Evolutionary conservation across 2,888 invertebrate species (phyloP).

Genomic region (Poecilus cupreus): DNA sequence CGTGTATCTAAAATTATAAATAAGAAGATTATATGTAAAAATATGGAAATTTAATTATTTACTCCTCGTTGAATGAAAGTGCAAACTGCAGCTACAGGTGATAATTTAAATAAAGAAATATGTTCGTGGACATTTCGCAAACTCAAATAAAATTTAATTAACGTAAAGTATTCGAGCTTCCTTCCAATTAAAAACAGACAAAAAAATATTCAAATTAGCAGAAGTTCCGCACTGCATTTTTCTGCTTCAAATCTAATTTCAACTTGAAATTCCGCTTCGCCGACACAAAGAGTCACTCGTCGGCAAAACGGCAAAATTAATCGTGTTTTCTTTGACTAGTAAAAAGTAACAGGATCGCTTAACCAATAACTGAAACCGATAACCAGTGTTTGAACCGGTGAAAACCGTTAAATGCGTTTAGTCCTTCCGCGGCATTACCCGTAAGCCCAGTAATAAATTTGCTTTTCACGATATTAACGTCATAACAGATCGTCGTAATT

Average conservation of each 20-base stretch:
- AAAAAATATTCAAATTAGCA: slow-evolving; percentile 10
- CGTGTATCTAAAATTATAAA: too few relatives aligned
- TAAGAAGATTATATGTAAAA: too few relatives aligned
- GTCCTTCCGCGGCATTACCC: slow-evolving; percentile 9
- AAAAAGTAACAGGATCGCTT: not conserved
- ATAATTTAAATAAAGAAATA: not conserved
- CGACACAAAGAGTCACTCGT: not conserved
- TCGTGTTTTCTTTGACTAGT: not conserved
- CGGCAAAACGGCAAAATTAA: not conserved
- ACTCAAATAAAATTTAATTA: not conserved
- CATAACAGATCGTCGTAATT: slow-evolving; percentile 31
- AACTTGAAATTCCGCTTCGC: not conserved
- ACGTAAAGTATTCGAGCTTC: not conserved
- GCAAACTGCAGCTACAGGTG: too few relatives aligned
- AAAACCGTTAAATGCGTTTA: slow-evolving; percentile 12
- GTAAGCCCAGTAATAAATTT: slow-evolving; percentile 22
- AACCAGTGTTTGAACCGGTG: not conserved
- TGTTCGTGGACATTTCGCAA: not conserved
- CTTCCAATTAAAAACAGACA: not conserved
- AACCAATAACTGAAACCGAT: not conserved
- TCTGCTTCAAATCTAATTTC: too few relatives aligned
- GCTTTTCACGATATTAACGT: slow-evolving; percentile 33
- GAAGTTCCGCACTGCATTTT: not conserved
- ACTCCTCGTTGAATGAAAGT: too few relatives aligned
- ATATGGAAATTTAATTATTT: too few relatives aligned